phyloP scores from a whole-genome alignment of 1,140 invertebrate genomes.

The Drosophila ficusphila region DNA sequence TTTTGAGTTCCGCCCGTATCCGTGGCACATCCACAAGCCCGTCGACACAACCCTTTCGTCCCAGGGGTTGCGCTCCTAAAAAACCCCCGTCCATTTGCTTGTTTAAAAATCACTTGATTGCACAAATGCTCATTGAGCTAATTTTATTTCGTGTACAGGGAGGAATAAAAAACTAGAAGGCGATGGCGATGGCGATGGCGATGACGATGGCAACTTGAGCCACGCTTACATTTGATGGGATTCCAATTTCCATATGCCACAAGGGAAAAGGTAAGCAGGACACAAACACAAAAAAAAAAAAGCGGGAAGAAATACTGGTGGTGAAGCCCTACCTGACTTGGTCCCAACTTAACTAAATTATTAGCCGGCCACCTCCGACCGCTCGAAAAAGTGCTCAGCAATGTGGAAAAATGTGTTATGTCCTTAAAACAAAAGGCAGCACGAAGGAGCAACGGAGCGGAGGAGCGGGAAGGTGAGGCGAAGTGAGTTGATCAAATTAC shows the following conservation, averaged over 20 bases:
- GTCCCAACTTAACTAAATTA: constrained; percentile 35
- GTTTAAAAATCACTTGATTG: constrained; percentile 81
- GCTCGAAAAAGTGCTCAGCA: constrained; percentile 18
- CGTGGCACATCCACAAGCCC: not conserved
- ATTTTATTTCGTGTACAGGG: constrained; percentile 65
- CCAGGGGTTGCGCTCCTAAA: constrained; percentile 37
- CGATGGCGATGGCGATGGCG: not conserved
- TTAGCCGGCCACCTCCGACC: constrained; percentile 37
- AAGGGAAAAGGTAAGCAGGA: not conserved
- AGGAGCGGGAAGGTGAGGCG: not conserved
- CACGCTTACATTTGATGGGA: constrained; percentile 72
- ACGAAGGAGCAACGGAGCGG: not conserved
- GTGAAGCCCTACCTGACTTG: constrained; percentile 37
- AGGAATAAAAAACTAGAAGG: constrained; percentile 7
- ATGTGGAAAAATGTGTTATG: constrained; percentile 55
- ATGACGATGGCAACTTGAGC: constrained; percentile 56
- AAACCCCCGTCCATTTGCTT: constrained; percentile 42
- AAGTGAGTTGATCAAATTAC: constrained; percentile 29
- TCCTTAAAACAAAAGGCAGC: constrained; percentile 12
- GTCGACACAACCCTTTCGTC: constrained; percentile 37
- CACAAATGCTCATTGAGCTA: constrained; percentile 82
- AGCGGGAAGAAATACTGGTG: not conserved
- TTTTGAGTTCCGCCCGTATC: constrained; percentile 5
- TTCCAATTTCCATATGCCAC: constrained; percentile 62
- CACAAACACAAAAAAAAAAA: constrained; percentile 21